Base-by-base conservation (phyloP, 2,797 vertebrate genomes). In the Argyrosomus regius region DNA sequence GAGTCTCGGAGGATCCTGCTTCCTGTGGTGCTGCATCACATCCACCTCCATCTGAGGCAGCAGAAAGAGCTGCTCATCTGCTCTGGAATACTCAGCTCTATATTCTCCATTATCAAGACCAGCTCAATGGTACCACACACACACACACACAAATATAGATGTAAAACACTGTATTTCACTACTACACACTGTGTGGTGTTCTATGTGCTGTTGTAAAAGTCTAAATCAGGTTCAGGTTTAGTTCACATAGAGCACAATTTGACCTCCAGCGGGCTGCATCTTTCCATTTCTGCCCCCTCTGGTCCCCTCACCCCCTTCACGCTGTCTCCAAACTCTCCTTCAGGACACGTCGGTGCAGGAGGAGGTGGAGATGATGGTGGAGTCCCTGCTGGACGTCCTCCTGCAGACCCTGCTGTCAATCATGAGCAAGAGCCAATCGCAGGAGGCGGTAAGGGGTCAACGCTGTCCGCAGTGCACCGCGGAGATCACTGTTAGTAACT, bases 391-490 rank as follows among this genome's bases (percentile, higher is more conserved):
- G 94, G 98, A 99, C 22, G 98, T 99, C 89, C 96, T 99, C 89
- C 97, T 99, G 82, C 98, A 99, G 96, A 96, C 95, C 49, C 96
- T 99, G 86, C 96, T 99, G 92, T 97, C 97, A 81, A 99, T 99
- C 93, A 98, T 99, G 98, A 98, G 97, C 97, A 99, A 97, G 96
- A 98, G 97, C 77, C 98, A 99, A 80, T 96, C 97, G 94, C 97
- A 98, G 97, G 98, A 99, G 98, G 98, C 97, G 97, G 97, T 98
- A 98, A 98, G 98, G 96, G 98, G 98, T 94, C 98, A 99, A 95
- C 98, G 98, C 91, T 94, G 97, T 95, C 97, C 97, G 88, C 97
- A 98, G 96, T 98, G 97, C 96, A 98, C 97, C 96, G 97, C 97
- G 81, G 97, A 98, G 96, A 98, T 97, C 96, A 97, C 97, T 95